Conservation (phyloP, 2,113 vertebrate genomes). For the Lathamus discolor region DNA sequence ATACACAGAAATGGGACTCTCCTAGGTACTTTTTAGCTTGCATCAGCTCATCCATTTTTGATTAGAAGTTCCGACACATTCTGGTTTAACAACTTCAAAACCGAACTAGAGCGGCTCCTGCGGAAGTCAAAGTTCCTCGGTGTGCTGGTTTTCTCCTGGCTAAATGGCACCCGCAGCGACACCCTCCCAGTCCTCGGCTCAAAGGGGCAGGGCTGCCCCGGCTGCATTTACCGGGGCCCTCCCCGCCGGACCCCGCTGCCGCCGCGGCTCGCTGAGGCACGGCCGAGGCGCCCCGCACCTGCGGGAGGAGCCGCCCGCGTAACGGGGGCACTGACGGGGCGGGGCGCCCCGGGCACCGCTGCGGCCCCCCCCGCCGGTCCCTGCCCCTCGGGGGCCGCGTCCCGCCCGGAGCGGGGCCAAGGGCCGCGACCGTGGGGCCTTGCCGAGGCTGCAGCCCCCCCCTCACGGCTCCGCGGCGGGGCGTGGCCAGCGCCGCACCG, state of each 20-base stretch:
- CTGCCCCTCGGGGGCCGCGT: not conserved
- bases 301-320: not conserved
- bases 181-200: rapidly evolving
- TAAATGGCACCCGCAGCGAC: not conserved
- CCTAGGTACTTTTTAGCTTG: not conserved
- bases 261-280: too few species aligned
- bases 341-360: too few species aligned
- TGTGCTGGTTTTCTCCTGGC: not conserved
- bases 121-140: not conserved
- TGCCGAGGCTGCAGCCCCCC: not conserved
- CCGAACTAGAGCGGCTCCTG: not conserved
- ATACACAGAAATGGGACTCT: not conserved
- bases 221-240: not conserved
- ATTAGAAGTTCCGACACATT: not conserved
- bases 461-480: not conserved
- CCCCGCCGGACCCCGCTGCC: not conserved
- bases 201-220: rapidly evolving
- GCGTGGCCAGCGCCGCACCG: not conserved
- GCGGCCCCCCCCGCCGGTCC: too few species aligned
- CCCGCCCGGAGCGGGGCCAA: too few species aligned
- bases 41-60: not conserved
- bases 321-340: too few species aligned
- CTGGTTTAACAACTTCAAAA: not conserved
- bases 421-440: not conserved
- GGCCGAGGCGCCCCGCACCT: not conserved